Conservation (phyloP, 2,797 vertebrate genomes). For the Heteromormyrus szaboi region DNA sequence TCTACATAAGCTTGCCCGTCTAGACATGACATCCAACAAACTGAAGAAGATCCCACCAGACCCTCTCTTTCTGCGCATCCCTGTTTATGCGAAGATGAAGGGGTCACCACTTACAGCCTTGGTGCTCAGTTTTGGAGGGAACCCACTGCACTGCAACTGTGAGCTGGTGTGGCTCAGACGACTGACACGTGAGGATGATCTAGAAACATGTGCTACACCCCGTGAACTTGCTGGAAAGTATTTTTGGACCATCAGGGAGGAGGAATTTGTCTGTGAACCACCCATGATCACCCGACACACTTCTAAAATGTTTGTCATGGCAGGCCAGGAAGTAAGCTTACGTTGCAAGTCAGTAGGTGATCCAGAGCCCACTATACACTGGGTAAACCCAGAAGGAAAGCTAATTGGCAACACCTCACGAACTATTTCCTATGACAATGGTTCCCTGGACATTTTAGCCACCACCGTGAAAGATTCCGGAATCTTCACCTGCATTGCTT, state of each 20-base stretch:
- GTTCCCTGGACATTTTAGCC: conserved; percentile 78
- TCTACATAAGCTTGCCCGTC: conserved; percentile 80
- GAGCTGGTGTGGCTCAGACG: conserved; percentile 82
- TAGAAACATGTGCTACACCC: conserved; percentile 83
- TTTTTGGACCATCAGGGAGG: conserved; percentile 85
- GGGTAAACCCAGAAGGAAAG: conserved; percentile 84
- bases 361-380: conserved; percentile 80
- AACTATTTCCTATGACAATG: conserved; percentile 79
- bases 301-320: conserved; percentile 63
- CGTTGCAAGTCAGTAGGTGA: conserved; percentile 88
- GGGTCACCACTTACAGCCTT: conserved; percentile 73
- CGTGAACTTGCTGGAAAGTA: conserved; percentile 76
- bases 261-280: conserved; percentile 84
- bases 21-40: conserved; percentile 90
- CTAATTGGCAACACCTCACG: conserved; percentile 80
- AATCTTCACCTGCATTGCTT: conserved; percentile 83
- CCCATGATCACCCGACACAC: conserved; percentile 85
- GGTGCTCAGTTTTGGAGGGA: conserved; percentile 80
- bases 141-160: conserved; percentile 86
- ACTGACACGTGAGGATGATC: conserved; percentile 77
- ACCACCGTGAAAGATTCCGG: conserved; percentile 73
- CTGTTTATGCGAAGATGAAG: conserved; percentile 76
- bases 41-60: conserved; percentile 86
- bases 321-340: conserved; percentile 72
- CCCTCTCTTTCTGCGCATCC: conserved; percentile 79